Conservation (phyloP, 2,797 vertebrate species). For the Pangasius macronema region DNA sequence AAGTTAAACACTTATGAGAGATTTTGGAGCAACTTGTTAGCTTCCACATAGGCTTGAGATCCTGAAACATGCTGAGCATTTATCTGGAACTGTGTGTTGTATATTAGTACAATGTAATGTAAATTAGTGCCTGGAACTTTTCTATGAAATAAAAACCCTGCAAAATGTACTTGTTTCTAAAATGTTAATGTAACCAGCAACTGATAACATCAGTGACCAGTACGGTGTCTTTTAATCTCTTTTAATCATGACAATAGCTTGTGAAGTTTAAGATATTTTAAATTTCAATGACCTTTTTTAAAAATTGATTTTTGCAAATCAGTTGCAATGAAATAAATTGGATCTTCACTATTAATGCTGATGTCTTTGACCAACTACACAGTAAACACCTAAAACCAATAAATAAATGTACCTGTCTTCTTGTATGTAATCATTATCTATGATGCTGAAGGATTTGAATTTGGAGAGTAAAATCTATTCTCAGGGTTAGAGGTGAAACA, state of each 20-base stretch:
- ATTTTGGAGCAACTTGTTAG: background rate
- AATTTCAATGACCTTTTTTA: background rate
- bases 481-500: background rate
- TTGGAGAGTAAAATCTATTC: background rate
- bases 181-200: background rate
- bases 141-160: background rate
- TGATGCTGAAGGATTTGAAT: background rate
- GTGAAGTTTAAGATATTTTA: background rate
- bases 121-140: background rate
- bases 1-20: background rate
- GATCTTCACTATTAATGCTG: background rate
- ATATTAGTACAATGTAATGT: too few relatives aligned
- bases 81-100: background rate
- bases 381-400: background rate
- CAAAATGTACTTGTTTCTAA: background rate
- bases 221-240: background rate
- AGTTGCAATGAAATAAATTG: background rate
- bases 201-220: background rate
- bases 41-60: background rate
- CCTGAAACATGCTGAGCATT: background rate
- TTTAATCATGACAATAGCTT: background rate
- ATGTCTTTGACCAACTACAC: background rate
- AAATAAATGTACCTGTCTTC: background rate
- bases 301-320: background rate
- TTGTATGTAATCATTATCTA: background rate